A percentile compares a stretch with the other conserved stretches of the same genome.
phyloP scores from a whole-genome alignment of 2,113 vertebrate genomes.

The Entomyzon cyanotis region DNA sequence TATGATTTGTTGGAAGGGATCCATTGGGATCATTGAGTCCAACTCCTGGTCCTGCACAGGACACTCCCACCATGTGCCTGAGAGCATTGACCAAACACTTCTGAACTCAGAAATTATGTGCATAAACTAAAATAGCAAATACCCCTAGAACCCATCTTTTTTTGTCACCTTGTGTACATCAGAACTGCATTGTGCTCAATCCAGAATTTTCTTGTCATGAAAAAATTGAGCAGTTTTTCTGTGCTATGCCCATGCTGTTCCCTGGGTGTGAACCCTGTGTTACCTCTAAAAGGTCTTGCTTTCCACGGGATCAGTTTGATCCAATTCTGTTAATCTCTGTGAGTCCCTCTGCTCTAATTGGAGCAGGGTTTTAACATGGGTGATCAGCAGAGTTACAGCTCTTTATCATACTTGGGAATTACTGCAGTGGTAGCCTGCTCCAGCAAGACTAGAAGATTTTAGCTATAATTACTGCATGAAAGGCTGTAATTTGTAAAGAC shows the following conservation, averaged over 20 bases:
- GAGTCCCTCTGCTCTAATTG: background rate
- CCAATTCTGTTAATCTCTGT: constrained; percentile 4
- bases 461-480: background rate
- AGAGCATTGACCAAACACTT: background rate
- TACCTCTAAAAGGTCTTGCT: background rate
- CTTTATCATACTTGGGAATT: background rate
- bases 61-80: background rate
- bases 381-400: background rate
- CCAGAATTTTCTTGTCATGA: background rate
- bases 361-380: background rate
- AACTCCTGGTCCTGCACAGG: background rate
- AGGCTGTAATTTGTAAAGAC: background rate
- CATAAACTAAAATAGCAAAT: background rate
- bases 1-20: background rate
- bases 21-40: background rate
- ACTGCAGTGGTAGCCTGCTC: background rate
- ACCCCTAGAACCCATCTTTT: background rate
- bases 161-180: background rate
- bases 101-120: background rate
- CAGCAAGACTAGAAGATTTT: background rate
- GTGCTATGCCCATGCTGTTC: accelerated
- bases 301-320: background rate
- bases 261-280: accelerated
- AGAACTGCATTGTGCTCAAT: background rate
- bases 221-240: background rate